Evolutionary conservation across 2,797 vertebrate species (phyloP).

Genomic region (Chrosomus eos): DNA sequence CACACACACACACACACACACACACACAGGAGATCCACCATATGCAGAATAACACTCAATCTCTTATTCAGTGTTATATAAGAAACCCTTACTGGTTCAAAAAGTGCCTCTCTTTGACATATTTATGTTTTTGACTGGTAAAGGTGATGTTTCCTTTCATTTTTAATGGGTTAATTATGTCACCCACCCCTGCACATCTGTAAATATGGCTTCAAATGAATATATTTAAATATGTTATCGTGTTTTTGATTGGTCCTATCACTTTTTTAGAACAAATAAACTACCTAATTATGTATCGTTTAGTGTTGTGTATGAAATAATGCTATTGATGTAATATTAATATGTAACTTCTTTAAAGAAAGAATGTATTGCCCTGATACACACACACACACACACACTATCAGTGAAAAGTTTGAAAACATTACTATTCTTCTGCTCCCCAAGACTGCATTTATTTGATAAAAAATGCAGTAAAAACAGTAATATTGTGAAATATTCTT

Average conservation of each 20-base stretch:
- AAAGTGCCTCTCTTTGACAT: slow-evolving; percentile 64
- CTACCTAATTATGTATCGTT: neutral
- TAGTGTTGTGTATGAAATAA: neutral
- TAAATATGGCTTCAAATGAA: slow-evolving; percentile 62
- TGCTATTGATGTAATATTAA: neutral
- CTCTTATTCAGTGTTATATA: slow-evolving; percentile 60
- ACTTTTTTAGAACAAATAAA: slow-evolving; percentile 28
- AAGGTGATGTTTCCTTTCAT: slow-evolving; percentile 32
- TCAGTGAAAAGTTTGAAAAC: no score
- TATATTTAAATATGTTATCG: slow-evolving; percentile 57
- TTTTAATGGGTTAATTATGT: slow-evolving; percentile 40
- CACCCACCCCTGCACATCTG: slow-evolving; percentile 45
- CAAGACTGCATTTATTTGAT: neutral
- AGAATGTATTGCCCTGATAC: no score
- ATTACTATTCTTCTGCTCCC: neutral
- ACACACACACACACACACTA: accelerated
- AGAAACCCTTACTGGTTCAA: slow-evolving; percentile 40
- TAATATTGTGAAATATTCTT: no score
- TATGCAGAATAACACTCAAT: slow-evolving; percentile 52
- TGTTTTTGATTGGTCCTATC: neutral
- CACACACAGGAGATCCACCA: slow-evolving; percentile 48
- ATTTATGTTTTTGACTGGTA: slow-evolving; percentile 54
- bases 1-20: slow-evolving; percentile 23
- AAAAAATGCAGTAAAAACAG: neutral
- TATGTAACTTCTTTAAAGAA: neutral